Evolutionary conservation across 2,888 invertebrate species (phyloP).

Genomic region (Melanostoma mellinum): DNA sequence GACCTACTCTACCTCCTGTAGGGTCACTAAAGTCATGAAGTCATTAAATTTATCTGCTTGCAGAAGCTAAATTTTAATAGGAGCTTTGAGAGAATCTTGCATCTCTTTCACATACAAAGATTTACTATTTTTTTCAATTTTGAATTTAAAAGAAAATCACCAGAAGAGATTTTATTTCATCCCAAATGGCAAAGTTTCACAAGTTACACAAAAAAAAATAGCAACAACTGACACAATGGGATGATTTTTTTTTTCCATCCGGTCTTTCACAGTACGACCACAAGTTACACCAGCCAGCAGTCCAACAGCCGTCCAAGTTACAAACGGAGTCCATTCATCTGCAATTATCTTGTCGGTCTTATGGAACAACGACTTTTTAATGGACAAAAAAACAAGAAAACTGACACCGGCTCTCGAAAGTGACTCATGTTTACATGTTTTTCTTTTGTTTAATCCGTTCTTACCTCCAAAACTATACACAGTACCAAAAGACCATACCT

Average conservation of each 20-base stretch:
- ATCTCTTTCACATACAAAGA: too few relatives aligned
- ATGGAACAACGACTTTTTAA: conserved; percentile 69
- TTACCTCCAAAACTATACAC: conserved; percentile 22
- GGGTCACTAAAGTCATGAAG: too few relatives aligned
- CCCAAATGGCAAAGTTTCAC: conserved; percentile 60
- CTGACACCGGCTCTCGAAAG: conserved; percentile 54
- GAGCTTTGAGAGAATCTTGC: too few relatives aligned
- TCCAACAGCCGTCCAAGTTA: conserved; percentile 23
- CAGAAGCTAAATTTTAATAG: too few relatives aligned
- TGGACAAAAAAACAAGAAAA: conserved; percentile 34
- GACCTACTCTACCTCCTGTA: too few relatives aligned
- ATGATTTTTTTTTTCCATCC: conserved; percentile 40
- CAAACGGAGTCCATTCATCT: conserved; percentile 67
- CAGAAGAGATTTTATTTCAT: conserved; percentile 28
- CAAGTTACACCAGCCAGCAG: conserved; percentile 39
- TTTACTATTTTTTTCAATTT: not conserved
- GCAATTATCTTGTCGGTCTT: conserved; percentile 71
- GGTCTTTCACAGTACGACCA: conserved; percentile 54
- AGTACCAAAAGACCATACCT: conserved; percentile 8
- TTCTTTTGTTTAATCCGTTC: conserved; percentile 44
- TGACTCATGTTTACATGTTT: conserved; percentile 64
- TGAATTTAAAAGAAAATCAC: conserved; percentile 7
- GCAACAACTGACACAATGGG: conserved; percentile 56
- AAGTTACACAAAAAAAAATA: conserved; percentile 28
- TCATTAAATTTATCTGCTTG: too few relatives aligned